A percentile compares a stretch with the other conserved stretches of the same genome.
phyloP scores from a whole-genome alignment of 2,888 invertebrate genomes.

The Iselma pallidipennis region DNA sequence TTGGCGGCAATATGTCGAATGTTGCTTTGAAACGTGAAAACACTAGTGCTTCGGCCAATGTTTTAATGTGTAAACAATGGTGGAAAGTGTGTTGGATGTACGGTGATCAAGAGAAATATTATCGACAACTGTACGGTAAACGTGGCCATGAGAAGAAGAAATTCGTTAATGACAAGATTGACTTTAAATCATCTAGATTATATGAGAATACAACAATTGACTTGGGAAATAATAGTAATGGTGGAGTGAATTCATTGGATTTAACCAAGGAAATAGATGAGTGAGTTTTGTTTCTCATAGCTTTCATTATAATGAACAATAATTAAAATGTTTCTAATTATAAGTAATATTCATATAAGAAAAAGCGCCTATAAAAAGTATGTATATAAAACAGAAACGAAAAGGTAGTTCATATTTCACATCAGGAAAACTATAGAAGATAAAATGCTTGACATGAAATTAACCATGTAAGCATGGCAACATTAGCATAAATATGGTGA shows the following conservation, averaged over 20 bases:
- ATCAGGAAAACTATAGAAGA: slow-evolving; percentile 20
- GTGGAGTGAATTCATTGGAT: slow-evolving; percentile 41
- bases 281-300: slow-evolving; percentile 39
- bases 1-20: slow-evolving; percentile 35
- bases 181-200: slow-evolving; percentile 23
- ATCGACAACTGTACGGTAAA: slow-evolving; percentile 76
- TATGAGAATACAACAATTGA: slow-evolving; percentile 18
- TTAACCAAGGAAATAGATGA: slow-evolving; percentile 43
- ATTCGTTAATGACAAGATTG: slow-evolving; percentile 25
- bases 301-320: neutral
- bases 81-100: slow-evolving; percentile 90
- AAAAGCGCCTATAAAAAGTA: too few species aligned
- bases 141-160: slow-evolving; percentile 45
- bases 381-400: too few species aligned
- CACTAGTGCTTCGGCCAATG: slow-evolving; percentile 64
- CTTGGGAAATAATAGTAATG: slow-evolving; percentile 20
- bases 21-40: slow-evolving; percentile 49
- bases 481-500: slow-evolving; percentile 27
- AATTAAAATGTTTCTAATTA: too few species aligned
- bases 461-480: slow-evolving; percentile 23
- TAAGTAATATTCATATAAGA: too few species aligned
- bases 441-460: slow-evolving; percentile 28
- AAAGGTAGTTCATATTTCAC: too few species aligned
- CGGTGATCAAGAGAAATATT: slow-evolving; percentile 83
- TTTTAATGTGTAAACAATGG: slow-evolving; percentile 85